Base-by-base conservation (phyloP, 2,113 vertebrate genomes). In the Epinephelus fuscoguttatus region DNA sequence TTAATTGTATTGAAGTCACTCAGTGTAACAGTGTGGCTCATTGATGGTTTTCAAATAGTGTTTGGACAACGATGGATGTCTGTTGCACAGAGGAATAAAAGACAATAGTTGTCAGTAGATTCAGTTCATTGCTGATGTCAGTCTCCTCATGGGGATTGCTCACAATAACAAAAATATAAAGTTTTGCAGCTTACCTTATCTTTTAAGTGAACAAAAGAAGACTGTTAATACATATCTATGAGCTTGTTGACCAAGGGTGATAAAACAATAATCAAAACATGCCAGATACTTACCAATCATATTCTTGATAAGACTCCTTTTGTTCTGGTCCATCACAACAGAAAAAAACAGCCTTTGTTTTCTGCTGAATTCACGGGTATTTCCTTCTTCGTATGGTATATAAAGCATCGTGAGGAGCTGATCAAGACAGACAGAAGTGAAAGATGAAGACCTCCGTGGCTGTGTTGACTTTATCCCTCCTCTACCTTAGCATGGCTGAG, bases 391-490 rank as follows among this genome's bases (percentile, higher is more conserved):
- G 2, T 42, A 2, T 55, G 33, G 11, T 85, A 82, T 82, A 77
- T 66, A 85, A 70, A 9, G 27, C 5, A 12, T 1, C 1, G 53
- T 33, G 5, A 4, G 4, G 14, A 70, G 62, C 53, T 56, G 53
- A 56, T 56, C 9, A 56, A 55, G n/a, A 17, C 25, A 8, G 7
- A 27, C 27, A 30, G 25, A 60, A 59, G 3, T 13, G 14, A 63
- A 64, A 68, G 78, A 91, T 88, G 82, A 75, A 64, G 76, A 72
- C 56, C 30, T 45, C 4, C 3, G 21, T 78, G 23, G n/a, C 15
- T 55, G 7, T 68, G 27, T 12, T 75, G 57, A 62, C 9, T 23
- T 7, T 75, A 2, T 59, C 4, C 19, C 50, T 82, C 37, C 1
- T 70, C 60, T 55, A 3, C 33, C 17, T 81, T n/a, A 50, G 25